Evolutionary conservation across 2,797 vertebrate species (phyloP), one percentile per base, ranked within the genome.

Genomic region (Sciurus vulgaris): DNA sequence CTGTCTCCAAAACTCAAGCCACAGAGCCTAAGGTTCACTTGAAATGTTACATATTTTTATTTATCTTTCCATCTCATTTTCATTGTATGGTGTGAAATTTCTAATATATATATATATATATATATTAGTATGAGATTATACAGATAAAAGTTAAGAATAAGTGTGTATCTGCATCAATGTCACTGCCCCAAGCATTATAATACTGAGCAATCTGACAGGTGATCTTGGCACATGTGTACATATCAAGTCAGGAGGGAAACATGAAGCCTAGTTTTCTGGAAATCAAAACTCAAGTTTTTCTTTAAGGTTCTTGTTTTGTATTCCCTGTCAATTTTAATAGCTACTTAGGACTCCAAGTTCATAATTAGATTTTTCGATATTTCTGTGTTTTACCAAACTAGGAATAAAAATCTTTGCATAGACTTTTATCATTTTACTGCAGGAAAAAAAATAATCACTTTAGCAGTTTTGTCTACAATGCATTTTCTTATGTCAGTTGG

Each of bases 331-430:
- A 92, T 96, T 94, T 89, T 54, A 96, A 89, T 86, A 88, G 11
- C 33, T 73, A 51, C 35, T 95, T 94, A 69, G 33, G 91, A 85
- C 41, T 94, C 17, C 77, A 85, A 88, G 63, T 51, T 30, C 61
- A 7, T 44, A 82, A 85, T 82, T 73, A 67, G n/a, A 89, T 51
- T 86, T 74, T 72, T 91, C 38, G 14, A 70, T 89, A 81, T 41
- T 63, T 87, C 49, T 90, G 35, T 74, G 22, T 51, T 79, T 92
- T 72, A 47, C 17, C 56, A 92, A 56, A 74, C 6, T 26, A 76
- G 41, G 30, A 81, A 82, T 41, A 92, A 70, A 7, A 4, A 17
- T 76, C 74, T 93, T 74, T 89, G 24, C 15, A 26, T 70, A 70
- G 73, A 77, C 56, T 38, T 95, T 87, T 61, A 61, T 73, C 26